Evolutionary conservation across 2,113 vertebrate species (phyloP).

Genomic region (Myotis davidii): DNA sequence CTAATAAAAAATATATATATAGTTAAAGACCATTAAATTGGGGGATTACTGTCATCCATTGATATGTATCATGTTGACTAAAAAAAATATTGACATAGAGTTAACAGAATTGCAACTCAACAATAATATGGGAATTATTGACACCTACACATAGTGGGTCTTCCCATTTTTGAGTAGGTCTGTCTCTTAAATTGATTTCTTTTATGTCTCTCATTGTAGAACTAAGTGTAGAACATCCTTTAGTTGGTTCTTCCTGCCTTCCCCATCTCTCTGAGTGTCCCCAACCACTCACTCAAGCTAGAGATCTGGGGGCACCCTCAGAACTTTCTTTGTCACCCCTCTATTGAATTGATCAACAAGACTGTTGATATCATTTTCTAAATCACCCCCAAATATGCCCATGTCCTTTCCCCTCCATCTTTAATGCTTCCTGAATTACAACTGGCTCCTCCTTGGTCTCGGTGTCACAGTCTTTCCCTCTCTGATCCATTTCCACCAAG

Average conservation of each 20-base stretch:
- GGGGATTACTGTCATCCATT: neutral
- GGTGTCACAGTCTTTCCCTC: neutral
- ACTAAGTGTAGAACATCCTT: neutral
- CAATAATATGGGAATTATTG: neutral
- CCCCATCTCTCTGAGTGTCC: neutral
- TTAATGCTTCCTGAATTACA: neutral
- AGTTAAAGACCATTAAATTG: conserved; percentile 17
- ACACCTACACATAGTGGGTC: neutral
- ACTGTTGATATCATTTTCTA: neutral
- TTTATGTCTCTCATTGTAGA: neutral
- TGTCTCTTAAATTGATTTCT: neutral
- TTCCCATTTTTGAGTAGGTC: neutral
- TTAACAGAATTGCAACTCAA: neutral
- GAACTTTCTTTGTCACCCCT: neutral
- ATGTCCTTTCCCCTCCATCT: neutral
- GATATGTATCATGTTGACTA: neutral
- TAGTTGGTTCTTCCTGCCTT: neutral
- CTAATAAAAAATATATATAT: too few relatives aligned
- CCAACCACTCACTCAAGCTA: neutral
- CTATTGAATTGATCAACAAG: neutral
- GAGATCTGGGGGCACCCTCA: neutral
- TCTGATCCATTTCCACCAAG: neutral
- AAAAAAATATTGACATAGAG: neutral
- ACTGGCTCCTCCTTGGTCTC: neutral
- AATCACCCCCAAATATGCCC: neutral